Percentiles rank a stretch among this genome's conserved stretches.
Conservation (phyloP, 2,113 vertebrate species). For the Spilogale gracilis region DNA sequence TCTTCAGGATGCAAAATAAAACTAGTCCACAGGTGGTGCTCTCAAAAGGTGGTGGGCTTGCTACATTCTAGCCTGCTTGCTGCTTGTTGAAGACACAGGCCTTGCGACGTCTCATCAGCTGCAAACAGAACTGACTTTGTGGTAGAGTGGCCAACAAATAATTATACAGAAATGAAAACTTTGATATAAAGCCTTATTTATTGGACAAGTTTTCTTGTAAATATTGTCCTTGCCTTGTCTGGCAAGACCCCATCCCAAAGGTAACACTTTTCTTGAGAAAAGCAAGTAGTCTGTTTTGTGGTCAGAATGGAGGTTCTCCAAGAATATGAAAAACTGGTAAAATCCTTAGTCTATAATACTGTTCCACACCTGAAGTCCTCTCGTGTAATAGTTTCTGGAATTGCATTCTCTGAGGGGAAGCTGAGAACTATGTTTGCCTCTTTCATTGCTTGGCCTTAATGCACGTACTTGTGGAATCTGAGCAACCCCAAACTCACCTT, state of each 20-base stretch:
- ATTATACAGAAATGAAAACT: neutral
- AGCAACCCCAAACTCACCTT: neutral
- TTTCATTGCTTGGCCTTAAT: neutral
- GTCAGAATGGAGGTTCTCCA: neutral
- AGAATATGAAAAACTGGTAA: neutral
- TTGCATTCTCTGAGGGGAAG: neutral
- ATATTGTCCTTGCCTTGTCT: neutral
- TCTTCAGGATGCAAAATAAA: conserved; percentile 55
- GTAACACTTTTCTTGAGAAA: neutral
- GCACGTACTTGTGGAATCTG: neutral
- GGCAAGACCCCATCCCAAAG: neutral
- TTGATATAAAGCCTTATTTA: neutral
- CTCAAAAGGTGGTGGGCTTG: neutral
- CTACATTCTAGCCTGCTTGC: neutral
- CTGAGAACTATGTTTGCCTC: neutral
- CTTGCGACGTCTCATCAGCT: neutral
- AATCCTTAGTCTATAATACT: neutral
- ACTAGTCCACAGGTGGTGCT: neutral
- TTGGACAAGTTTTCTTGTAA: neutral
- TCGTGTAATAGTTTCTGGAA: neutral
- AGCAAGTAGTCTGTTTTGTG: neutral
- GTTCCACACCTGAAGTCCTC: neutral
- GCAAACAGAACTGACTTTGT: neutral
- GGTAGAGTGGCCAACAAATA: neutral
- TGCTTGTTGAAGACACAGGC: neutral